Conservation (phyloP, 2,797 vertebrate species). For the Phalanger gymnotis region DNA sequence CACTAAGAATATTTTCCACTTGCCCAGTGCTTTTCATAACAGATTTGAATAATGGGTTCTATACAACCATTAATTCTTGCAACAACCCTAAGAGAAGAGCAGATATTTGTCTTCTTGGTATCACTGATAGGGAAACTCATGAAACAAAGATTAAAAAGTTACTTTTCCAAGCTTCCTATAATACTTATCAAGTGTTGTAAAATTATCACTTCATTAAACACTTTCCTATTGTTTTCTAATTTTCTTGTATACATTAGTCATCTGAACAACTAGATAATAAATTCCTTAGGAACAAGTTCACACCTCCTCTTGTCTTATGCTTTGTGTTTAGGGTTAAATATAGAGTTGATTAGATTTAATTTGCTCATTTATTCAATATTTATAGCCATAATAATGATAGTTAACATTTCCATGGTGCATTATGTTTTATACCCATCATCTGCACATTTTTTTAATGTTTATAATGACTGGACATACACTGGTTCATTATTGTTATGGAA, state of each 20-base stretch:
- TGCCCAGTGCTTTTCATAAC: slow-evolving; percentile 34
- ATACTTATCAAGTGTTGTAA: background rate
- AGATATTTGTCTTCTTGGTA: slow-evolving; percentile 6
- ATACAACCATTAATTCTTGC: background rate
- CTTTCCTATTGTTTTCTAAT: background rate
- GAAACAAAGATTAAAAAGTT: background rate
- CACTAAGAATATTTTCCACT: slow-evolving; percentile 3
- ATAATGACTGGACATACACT: background rate
- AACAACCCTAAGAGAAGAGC: background rate
- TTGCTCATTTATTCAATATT: background rate
- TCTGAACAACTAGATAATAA: background rate
- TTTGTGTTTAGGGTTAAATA: background rate
- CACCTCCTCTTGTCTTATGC: background rate
- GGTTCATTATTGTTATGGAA: background rate
- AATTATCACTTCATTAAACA: background rate
- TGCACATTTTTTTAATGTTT: background rate
- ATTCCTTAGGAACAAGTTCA: background rate
- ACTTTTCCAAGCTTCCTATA: background rate
- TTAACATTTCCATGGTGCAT: background rate
- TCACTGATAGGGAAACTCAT: background rate
- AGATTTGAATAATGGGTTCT: slow-evolving; percentile 36
- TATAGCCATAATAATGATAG: background rate
- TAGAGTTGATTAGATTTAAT: background rate
- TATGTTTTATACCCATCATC: background rate
- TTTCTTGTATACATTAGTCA: background rate